Evolutionary conservation across 64 coral and sea anemone genomes (phyloP).

Genomic region (Platygyra sinensis): DNA sequence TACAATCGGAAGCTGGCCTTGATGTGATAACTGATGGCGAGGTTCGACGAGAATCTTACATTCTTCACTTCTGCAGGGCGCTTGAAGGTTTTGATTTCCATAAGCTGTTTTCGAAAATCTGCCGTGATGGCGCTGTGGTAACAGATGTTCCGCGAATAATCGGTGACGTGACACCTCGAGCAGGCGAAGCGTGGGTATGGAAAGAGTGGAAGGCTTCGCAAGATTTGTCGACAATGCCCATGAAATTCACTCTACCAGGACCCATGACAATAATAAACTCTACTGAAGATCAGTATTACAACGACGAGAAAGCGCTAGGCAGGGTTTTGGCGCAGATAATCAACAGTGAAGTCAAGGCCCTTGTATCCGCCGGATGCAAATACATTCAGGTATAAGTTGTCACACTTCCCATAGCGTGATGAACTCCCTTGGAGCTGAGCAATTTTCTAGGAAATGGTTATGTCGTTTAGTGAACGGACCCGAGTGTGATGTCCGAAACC

Average conservation of each 20-base stretch:
- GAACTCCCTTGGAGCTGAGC: too few species aligned
- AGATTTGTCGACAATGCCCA: slow-evolving; percentile 17
- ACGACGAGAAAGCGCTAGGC: slow-evolving; percentile 54
- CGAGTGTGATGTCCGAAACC: slow-evolving; percentile 34
- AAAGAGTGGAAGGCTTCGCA: slow-evolving; percentile 68
- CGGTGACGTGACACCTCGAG: slow-evolving; percentile 20
- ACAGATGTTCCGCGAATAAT: slow-evolving; percentile 66
- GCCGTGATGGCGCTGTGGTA: slow-evolving; percentile 62
- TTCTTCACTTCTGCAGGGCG: slow-evolving; percentile 72
- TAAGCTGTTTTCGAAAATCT: slow-evolving; percentile 54
- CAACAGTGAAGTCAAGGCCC: slow-evolving; percentile 60
- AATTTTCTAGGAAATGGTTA: background rate
- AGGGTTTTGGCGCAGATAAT: slow-evolving; percentile 53
- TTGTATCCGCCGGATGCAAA: slow-evolving; percentile 72
- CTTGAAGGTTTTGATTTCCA: slow-evolving; percentile 83
- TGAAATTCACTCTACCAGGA: slow-evolving; percentile 86
- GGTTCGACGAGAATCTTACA: slow-evolving; percentile 76
- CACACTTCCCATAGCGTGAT: background rate
- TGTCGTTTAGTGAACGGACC: background rate
- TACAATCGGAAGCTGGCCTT: slow-evolving; percentile 60
- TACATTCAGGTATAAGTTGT: slow-evolving; percentile 78
- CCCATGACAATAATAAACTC: slow-evolving; percentile 83
- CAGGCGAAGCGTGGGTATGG: slow-evolving; percentile 42
- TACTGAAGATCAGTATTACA: slow-evolving; percentile 58
- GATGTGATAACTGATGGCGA: slow-evolving; percentile 92